A percentile compares a stretch with the other conserved stretches of the same genome.
Conservation (phyloP, 2,888 invertebrate genomes). For the Leuctra nigra region DNA sequence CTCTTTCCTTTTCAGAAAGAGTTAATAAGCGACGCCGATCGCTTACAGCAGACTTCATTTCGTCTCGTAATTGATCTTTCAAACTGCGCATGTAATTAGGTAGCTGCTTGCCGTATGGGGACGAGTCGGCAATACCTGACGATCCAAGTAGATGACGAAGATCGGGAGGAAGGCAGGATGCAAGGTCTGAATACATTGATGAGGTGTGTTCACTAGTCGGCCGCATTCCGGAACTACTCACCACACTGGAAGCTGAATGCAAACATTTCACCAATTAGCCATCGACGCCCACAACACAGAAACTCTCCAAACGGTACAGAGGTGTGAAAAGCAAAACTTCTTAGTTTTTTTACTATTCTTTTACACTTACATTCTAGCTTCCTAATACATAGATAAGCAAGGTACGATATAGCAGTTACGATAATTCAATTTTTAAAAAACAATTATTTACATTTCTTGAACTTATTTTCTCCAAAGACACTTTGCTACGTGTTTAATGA, state of each 20-base stretch:
- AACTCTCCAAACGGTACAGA: too few species aligned
- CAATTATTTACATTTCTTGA: too few species aligned
- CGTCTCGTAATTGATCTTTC: conserved; percentile 36
- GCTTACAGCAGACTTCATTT: conserved; percentile 28
- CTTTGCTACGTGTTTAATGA: too few species aligned
- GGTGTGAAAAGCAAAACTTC: too few species aligned
- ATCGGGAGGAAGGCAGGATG: conserved; percentile 41
- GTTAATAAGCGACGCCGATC: conserved; percentile 35
- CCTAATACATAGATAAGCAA: too few species aligned
- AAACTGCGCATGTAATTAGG: conserved; percentile 35
- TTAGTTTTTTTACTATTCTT: too few species aligned
- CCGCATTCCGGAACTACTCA: conserved; percentile 38
- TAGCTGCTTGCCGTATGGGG: conserved; percentile 29
- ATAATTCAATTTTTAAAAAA: too few species aligned
- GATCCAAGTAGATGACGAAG: conserved; percentile 37
- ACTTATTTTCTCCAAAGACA: too few species aligned
- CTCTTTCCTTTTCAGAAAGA: conserved; percentile 36
- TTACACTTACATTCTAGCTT: too few species aligned
- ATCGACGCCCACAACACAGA: too few species aligned
- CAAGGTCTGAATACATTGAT: conserved; percentile 37
- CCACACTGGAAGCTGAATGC: conserved; percentile 38
- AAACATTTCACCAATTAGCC: neutral
- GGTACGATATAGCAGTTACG: too few species aligned
- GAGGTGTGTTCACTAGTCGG: conserved; percentile 33
- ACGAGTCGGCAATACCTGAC: conserved; percentile 18